These are phyloP conservation scores for Pararge aegeria DNA, from an alignment of 1,140 invertebrate species.

Conservation along the genomic window DNA sequence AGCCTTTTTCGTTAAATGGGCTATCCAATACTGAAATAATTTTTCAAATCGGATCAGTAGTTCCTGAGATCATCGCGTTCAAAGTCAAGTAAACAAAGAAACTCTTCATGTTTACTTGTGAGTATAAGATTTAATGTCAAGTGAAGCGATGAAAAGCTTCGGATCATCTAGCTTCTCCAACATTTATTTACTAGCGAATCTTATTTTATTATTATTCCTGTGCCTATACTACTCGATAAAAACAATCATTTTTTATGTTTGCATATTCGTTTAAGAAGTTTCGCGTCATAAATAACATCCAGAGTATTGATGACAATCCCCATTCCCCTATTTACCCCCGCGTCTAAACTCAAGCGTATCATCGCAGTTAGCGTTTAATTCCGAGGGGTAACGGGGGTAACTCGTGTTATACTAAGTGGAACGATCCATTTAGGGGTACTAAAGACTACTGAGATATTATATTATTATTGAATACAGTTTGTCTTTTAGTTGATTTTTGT, in stretches of 20 bases:
- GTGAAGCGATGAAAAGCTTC: neutral
- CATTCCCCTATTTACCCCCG: slow-evolving; percentile 1
- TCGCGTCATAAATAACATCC: neutral
- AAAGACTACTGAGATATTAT: neutral
- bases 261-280: neutral
- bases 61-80: too few species aligned
- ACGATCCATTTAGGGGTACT: slow-evolving; percentile 48
- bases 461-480: neutral
- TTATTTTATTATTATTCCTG: neutral
- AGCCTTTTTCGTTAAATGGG: too few species aligned
- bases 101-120: too few species aligned
- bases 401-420: slow-evolving; percentile 68
- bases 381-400: slow-evolving; percentile 51
- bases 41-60: too few species aligned
- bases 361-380: slow-evolving; percentile 37
- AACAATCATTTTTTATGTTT: slow-evolving; percentile 1
- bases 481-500: neutral
- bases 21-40: too few species aligned
- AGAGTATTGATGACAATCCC: neutral
- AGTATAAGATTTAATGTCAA: neutral
- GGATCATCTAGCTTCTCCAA: neutral
- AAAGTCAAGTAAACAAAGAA: too few species aligned
- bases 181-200: neutral
- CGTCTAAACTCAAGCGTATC: slow-evolving; percentile 34
- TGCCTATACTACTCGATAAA: neutral